Base-by-base conservation (phyloP, 23 tunicate species). In the Styela clava region DNA sequence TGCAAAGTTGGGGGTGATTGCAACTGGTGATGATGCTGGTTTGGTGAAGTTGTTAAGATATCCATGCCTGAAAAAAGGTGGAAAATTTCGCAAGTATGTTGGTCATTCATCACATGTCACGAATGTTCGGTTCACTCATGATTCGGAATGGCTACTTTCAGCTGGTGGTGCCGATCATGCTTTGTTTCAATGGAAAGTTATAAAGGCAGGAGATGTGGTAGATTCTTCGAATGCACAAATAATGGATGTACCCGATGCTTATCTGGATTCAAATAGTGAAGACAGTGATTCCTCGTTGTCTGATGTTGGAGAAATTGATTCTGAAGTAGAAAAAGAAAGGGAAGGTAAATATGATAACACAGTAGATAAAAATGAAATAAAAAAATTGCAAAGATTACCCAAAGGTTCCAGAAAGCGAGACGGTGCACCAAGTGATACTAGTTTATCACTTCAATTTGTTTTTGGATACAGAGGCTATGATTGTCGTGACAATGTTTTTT, bases 121-220 rank as follows among this genome's bases (percentile, higher is more conserved):
- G n/a, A 95, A 95, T 71, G 99, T 95, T 1, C 86, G 95, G 30
- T 90, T 90, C 61, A 61, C 95, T 27, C 26, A 56, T 63, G 99
- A 95, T 84, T 36, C 79, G 19, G 68, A 83, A 20, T 95, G 95
- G 95, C 83, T 95, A 18, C 24, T 95, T 24, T 64, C 92, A 61
- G 94, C 99, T 64, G 99, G 99, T 28, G 99, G 99, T 21, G 99
- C 92, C 34, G 99, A 95, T 74, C 99, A 95, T 77, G 96, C 99
- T 24, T 61, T 95, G 34, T 95, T 95, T 74, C 99, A 95, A 71
- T 95, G 99, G 99, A 79, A 36, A 67, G 78, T 95, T 28, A 30
- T 86, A 31, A 35, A 62, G 16, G 91, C 81, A 56, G 84, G 52
- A 19, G 78, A 69, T 16, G 73, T 32, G 16, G 33, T 22, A 7